These are phyloP conservation scores for Ciconia stormi DNA, from an alignment of 2,113 vertebrate genomes.

Conservation along the genomic window DNA sequence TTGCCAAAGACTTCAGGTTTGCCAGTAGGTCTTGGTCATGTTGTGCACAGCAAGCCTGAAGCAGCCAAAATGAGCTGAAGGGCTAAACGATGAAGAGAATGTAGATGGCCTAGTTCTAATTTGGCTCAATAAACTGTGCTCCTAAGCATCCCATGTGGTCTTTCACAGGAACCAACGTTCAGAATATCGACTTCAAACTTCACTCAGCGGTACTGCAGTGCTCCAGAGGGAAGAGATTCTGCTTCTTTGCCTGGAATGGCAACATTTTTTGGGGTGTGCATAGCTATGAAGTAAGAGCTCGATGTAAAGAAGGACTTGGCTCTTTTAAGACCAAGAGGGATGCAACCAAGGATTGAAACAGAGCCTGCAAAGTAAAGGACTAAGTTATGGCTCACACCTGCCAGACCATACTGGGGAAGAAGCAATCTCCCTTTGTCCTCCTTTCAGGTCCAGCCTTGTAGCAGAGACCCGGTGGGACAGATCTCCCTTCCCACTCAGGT, in stretches of 20 bases:
- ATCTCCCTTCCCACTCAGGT: neutral
- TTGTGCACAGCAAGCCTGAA: neutral
- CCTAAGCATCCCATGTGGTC: neutral
- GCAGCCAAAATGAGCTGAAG: neutral
- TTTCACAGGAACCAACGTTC: neutral
- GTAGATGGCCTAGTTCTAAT: neutral
- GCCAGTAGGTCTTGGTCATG: neutral
- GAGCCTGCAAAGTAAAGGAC: neutral
- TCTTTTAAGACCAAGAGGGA: neutral
- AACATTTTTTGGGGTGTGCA: fast-evolving
- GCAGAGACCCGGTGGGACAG: neutral
- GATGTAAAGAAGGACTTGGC: fast-evolving
- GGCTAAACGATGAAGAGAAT: neutral
- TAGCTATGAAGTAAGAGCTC: neutral
- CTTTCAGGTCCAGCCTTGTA: neutral
- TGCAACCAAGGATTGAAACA: neutral
- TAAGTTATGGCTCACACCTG: neutral
- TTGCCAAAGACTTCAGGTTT: neutral
- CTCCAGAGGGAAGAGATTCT: neutral
- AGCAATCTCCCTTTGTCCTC: neutral
- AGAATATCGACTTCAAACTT: neutral
- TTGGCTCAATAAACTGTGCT: neutral
- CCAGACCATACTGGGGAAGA: neutral
- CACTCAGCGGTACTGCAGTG: neutral
- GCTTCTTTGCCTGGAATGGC: neutral